These are phyloP conservation scores for Metaphire vulgaris DNA, from an alignment of 1,140 invertebrate genomes.

Conservation along the genomic window DNA sequence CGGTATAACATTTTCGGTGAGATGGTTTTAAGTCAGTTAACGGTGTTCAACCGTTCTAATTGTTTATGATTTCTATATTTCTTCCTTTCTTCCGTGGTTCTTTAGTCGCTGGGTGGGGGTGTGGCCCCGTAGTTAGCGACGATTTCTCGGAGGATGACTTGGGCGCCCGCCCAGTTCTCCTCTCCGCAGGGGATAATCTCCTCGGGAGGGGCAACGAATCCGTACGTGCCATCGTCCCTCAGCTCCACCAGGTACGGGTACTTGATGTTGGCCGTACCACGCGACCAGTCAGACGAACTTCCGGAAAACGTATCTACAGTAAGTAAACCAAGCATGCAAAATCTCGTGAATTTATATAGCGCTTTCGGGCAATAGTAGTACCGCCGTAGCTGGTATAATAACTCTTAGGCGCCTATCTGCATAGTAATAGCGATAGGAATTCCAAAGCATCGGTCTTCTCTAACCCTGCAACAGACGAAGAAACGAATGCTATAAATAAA, in stretches of 20 bases:
- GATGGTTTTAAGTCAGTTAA: too few species aligned
- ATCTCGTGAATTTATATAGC: neutral
- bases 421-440: too few species aligned
- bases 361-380: neutral
- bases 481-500: too few species aligned
- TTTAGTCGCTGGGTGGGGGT: neutral
- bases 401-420: too few species aligned
- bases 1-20: too few species aligned
- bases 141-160: neutral
- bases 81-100: too few species aligned
- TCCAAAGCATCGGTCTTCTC: too few species aligned
- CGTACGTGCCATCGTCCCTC: constrained; percentile 13
- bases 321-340: neutral
- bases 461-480: too few species aligned
- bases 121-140: neutral
- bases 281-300: constrained; percentile 35
- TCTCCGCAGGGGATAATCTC: neutral
- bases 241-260: constrained; percentile 36
- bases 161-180: neutral
- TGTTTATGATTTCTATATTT: too few species aligned
- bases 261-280: constrained; percentile 30
- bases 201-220: neutral
- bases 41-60: too few species aligned
- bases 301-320: constrained; percentile 33
- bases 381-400: too few species aligned